Evolutionary conservation across 2,888 invertebrate genomes (phyloP).

Genomic region (Lampropteryx suffumata): DNA sequence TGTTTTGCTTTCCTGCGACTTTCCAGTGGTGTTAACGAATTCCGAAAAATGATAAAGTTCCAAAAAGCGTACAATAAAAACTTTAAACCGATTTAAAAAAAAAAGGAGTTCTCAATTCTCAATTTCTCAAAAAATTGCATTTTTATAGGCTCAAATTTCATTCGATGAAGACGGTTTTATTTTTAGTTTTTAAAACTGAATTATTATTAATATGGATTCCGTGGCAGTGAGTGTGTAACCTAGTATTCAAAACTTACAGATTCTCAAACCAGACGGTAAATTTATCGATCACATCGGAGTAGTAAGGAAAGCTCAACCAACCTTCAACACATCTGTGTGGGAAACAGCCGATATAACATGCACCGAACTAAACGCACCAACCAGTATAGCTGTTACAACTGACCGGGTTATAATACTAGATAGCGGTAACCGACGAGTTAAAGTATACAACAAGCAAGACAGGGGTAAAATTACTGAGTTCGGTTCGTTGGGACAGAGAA

Average conservation of each 20-base stretch:
- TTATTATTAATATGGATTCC: too few species aligned
- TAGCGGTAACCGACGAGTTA: constrained; percentile 88
- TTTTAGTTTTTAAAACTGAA: too few species aligned
- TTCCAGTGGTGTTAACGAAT: too few species aligned
- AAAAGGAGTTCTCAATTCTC: too few species aligned
- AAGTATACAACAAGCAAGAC: constrained; percentile 78
- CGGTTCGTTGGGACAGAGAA: constrained; percentile 85
- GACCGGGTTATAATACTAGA: constrained; percentile 84
- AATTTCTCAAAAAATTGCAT: too few species aligned
- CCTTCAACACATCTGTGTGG: constrained; percentile 58
- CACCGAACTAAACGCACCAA: constrained; percentile 87
- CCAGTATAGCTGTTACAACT: constrained; percentile 85
- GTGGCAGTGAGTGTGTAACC: not conserved
- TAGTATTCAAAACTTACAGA: constrained; percentile 41
- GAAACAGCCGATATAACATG: constrained; percentile 58
- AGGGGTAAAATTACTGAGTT: constrained; percentile 84
- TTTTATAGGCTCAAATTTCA: too few species aligned
- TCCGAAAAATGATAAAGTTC: too few species aligned
- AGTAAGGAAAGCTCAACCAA: constrained; percentile 56
- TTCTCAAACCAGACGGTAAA: constrained; percentile 82
- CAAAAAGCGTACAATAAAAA: too few species aligned
- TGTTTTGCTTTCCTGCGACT: too few species aligned
- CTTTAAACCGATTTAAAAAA: too few species aligned
- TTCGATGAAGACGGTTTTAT: too few species aligned
- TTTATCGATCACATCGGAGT: constrained; percentile 85